Percentiles rank a stretch among this genome's conserved stretches.
phyloP scores from a whole-genome alignment of 2,113 vertebrate species.

The Pelecanoides urinatrix region DNA sequence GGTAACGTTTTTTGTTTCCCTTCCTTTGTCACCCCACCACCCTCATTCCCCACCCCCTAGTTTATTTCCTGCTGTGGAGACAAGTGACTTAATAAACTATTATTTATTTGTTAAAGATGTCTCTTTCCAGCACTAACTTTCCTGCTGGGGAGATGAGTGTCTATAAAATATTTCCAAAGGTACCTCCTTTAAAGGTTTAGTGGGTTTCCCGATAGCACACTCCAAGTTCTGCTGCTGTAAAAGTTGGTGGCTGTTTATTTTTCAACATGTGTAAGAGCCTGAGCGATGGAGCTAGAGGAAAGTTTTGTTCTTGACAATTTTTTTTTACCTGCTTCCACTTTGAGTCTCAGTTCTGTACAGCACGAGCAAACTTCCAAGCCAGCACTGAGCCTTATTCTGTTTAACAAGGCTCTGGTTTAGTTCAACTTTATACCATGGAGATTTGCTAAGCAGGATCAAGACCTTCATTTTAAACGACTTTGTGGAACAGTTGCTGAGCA shows the following conservation, averaged over 20 bases:
- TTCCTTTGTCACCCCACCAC: constrained; percentile 42
- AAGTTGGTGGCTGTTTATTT: constrained; percentile 37
- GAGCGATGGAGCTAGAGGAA: background rate
- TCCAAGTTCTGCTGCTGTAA: background rate
- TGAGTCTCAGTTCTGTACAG: background rate
- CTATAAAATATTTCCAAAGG: constrained; percentile 46
- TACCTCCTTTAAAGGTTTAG: constrained; percentile 27
- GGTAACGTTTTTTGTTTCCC: constrained; percentile 8
- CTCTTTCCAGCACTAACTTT: constrained; percentile 23
- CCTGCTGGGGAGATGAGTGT: constrained; percentile 43
- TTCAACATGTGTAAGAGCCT: background rate
- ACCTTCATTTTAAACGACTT: constrained; percentile 26
- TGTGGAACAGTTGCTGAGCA: background rate
- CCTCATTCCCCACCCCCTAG: background rate
- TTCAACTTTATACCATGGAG: constrained; percentile 41
- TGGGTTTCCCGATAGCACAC: background rate
- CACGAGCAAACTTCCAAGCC: background rate
- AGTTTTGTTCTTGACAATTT: background rate
- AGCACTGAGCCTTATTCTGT: constrained; percentile 16
- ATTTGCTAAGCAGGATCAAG: constrained; percentile 2
- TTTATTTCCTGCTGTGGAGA: constrained; percentile 60
- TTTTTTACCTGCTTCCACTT: background rate
- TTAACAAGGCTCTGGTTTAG: constrained; percentile 63
- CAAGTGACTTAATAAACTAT: constrained; percentile 58
- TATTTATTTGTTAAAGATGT: constrained; percentile 59